Evolutionary conservation across 2,888 invertebrate genomes (phyloP), one percentile per base, ranked within the genome.

Genomic region (Aplocera efformata): DNA sequence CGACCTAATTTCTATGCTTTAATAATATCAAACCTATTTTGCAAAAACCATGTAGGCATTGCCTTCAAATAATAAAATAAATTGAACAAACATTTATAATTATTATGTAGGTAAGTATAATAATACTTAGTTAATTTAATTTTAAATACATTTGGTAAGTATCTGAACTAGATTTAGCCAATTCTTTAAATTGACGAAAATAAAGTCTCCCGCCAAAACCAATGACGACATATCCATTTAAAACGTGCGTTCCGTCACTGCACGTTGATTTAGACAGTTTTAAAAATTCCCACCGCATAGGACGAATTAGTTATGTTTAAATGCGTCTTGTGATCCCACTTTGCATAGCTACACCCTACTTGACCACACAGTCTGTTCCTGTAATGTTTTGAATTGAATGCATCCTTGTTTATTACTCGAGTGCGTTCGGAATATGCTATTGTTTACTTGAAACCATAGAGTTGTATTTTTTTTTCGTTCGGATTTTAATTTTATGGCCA

Each of bases 311-410:
- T 77, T 77, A 77, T 76, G 73, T 77, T 77, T 72, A 72, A 67
- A 60, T 66, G 68, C 69, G 58, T 54, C 55, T 60, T 48, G 53
- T 54, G 47, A 47, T 40, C 41, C 48, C 56, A 63, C 52, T 43
- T 38, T 59, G 80, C 74, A 80, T 80, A 61, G 58, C 50, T 68
- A 79, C 65, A 45, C 56, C 63, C 64, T 58, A 48, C 52, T 77
- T 79, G 83, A 78, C 85, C 83, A 84, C 85, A 80, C 83, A 54
- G 68, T 29, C 63, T 51, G 79, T 80, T 77, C 79, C 69, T 59
- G 68, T 63, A 56, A 67, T 63, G 56, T 53, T 60, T 70, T 67
- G 71, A 71, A 77, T 79, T 69, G 69, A 75, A 75, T 71, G 67
- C 68, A 63, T 58, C 54, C 50, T 67, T 69, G 68, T 80, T 80